phyloP scores from a whole-genome alignment of 2,888 invertebrate genomes.

The Epirrita christyi region DNA sequence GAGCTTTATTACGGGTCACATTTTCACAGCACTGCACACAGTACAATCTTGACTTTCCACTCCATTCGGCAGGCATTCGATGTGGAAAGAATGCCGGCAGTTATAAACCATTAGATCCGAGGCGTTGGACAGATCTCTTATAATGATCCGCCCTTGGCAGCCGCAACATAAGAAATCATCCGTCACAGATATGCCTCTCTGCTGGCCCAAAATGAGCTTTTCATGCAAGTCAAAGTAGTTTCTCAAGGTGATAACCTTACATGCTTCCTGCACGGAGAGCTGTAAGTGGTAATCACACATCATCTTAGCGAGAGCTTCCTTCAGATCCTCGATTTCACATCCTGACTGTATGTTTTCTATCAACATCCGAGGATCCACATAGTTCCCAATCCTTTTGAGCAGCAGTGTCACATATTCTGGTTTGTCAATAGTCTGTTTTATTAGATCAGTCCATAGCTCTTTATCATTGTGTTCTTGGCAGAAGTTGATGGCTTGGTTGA shows the following conservation, averaged over 20 bases:
- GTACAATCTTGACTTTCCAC: conserved; percentile 62
- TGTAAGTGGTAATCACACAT: conserved; percentile 97
- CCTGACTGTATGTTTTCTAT: conserved; percentile 93
- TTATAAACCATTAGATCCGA: conserved; percentile 92
- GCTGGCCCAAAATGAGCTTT: conserved; percentile 90
- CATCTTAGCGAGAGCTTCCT: conserved; percentile 96
- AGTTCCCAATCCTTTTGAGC: conserved; percentile 87
- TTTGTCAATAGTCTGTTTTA: conserved; percentile 93
- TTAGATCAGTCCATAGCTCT: conserved; percentile 96
- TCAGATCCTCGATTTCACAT: conserved; percentile 94
- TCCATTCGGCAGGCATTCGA: conserved; percentile 89
- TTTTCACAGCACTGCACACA: conserved; percentile 75
- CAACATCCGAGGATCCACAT: conserved; percentile 95
- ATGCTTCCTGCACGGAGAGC: conserved; percentile 95
- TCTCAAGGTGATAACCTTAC: conserved; percentile 94
- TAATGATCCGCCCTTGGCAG: conserved; percentile 91
- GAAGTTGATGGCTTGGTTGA: conserved; percentile 97
- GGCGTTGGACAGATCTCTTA: conserved; percentile 88
- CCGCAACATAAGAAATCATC: conserved; percentile 92
- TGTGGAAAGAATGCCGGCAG: conserved; percentile 96
- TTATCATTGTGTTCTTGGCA: conserved; percentile 98
- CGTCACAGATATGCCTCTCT: conserved; percentile 89
- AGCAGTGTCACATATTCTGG: conserved; percentile 88
- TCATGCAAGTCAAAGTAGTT: conserved; percentile 96
- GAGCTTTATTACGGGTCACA: conserved; percentile 65